These are phyloP conservation scores for Macrophya annulata DNA, from an alignment of 2,888 invertebrate species.

Conservation along the genomic window DNA sequence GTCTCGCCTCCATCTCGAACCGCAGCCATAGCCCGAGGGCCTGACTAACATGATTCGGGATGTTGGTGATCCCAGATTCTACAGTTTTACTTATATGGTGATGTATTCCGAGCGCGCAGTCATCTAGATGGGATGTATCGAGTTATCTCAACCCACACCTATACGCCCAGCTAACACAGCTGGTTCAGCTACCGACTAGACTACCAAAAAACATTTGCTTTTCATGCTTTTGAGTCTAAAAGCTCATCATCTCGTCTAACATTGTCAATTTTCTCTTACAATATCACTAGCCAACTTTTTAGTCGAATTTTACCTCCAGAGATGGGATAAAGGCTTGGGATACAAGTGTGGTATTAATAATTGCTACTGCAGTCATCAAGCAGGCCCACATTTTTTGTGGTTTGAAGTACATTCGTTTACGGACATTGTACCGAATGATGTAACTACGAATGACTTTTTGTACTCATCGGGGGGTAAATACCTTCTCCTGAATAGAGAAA, in stretches of 20 bases:
- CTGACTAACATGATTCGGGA: conserved; percentile 36
- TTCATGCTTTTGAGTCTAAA: conserved; percentile 35
- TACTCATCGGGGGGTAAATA: conserved; percentile 61
- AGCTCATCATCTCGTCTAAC: background rate
- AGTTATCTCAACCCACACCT: conserved; percentile 69
- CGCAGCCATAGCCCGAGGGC: conserved; percentile 10
- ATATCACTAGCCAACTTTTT: background rate
- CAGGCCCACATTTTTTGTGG: background rate
- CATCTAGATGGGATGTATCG: conserved; percentile 67
- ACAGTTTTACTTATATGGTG: conserved; percentile 72
- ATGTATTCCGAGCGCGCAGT: conserved; percentile 70
- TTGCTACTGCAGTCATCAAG: background rate
- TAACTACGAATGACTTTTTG: conserved; percentile 40
- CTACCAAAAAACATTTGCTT: conserved; percentile 16
- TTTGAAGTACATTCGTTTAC: background rate
- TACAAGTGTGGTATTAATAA: background rate
- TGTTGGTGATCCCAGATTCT: conserved; percentile 63
- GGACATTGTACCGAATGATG: background rate
- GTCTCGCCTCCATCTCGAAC: conserved; percentile 4
- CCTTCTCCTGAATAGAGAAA: conserved; percentile 17
- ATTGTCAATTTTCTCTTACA: background rate
- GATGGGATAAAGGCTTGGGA: background rate
- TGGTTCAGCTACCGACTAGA: conserved; percentile 4
- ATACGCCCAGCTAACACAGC: conserved; percentile 26
- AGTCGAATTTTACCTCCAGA: background rate